Base-by-base conservation (phyloP, 2,888 invertebrate species). In the Ectemnius cavifrons region DNA sequence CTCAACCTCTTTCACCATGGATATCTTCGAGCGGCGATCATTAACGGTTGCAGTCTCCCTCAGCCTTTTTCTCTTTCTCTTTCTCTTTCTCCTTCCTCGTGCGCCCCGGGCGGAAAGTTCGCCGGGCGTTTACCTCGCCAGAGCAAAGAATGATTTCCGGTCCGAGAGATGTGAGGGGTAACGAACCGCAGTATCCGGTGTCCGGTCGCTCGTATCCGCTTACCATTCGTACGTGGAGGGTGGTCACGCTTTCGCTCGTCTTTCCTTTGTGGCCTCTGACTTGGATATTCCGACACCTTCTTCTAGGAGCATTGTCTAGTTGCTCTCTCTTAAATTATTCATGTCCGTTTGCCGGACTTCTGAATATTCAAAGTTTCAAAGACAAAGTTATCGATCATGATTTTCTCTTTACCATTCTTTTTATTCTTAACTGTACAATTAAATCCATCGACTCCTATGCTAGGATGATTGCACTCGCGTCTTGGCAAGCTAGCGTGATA, bases 141-240 rank as follows among this genome's bases (percentile, higher is more conserved):
- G 52, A 68, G 73, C 75, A 74, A 79, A 77, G 79, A 79, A 75
- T 72, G 75, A 79, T 75, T 81, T 81, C 81, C 81, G 81, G 81
- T 77, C 62, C 23, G 57, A 14, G 59, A 28, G 70, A 65, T 47
- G 61, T 70, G 72, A 67, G 79, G 37, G 79, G 67, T 81, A 81
- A 81, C 81, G 81, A 81, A 81, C 81, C 77, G 77, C 75, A 72
- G 77, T 81, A 81, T 81, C 81, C 81, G 81, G 81, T 81, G 79
- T 79, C 79, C 73, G 73, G 75, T 46, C 71, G 63, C 71, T 74
- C 72, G 78, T 81, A 78, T 81, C 80, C 78, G 78, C 73, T 81
- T 81, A 80, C 79, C 79, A 46, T 58, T 28, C 75, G 75, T 72
- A 57, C 80, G 60, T 71, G 60, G 78, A 78, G 80, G 74, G 78